Evolutionary conservation across 2,113 vertebrate genomes (phyloP).

Genomic region (Mystacornis crossleyi): DNA sequence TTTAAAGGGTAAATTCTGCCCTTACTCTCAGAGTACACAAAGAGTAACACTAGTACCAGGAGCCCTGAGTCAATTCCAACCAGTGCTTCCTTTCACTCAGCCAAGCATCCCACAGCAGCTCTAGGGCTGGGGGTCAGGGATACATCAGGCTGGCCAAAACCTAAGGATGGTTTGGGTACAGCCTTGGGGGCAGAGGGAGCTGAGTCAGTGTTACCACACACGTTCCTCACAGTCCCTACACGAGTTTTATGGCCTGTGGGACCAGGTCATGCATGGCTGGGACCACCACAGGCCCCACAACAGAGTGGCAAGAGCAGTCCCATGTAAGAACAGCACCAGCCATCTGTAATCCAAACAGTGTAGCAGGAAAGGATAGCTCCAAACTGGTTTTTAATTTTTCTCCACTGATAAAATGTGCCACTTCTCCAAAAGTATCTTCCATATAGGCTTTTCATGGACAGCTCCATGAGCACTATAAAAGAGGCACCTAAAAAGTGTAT

Average conservation of each 20-base stretch:
- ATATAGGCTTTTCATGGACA: not conserved
- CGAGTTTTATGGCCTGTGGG: not conserved
- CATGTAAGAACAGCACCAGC: not conserved
- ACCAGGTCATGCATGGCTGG: not conserved
- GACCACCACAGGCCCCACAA: not conserved
- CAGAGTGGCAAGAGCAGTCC: not conserved
- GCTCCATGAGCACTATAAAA: not conserved
- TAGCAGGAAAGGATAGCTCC: not conserved
- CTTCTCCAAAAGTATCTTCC: not conserved
- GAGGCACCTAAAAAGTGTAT: not conserved
- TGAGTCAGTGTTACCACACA: not conserved
- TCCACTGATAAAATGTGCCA: not conserved
- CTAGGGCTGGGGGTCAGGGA: not conserved
- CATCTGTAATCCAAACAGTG: not conserved
- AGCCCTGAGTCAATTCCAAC: not conserved
- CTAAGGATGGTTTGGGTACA: not conserved
- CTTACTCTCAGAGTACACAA: not conserved
- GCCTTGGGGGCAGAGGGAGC: not conserved
- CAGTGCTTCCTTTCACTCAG: not conserved
- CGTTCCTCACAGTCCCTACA: not conserved
- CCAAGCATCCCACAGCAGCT: not conserved
- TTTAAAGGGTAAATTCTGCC: not conserved
- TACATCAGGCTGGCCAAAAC: not conserved
- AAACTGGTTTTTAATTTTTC: not conserved
- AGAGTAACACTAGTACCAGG: not conserved